Evolutionary conservation across 2,888 invertebrate genomes (phyloP), one percentile per base, ranked within the genome.

Genomic region (Drosophila dives): DNA sequence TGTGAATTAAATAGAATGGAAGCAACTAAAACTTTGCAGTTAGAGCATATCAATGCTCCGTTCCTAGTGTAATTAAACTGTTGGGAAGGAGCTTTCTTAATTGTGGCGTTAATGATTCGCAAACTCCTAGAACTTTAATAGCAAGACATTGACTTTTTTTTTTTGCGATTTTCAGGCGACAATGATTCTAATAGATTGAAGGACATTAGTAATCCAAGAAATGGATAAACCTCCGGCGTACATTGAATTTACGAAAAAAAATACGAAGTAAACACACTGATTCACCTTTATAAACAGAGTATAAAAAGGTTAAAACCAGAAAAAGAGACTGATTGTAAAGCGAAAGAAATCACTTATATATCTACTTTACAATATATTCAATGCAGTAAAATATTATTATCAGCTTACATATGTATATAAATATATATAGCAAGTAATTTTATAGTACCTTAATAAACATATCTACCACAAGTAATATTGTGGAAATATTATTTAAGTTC

Each of bases 251-350:
- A 12, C 3, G 20, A 15, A 36, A 20, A 12, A 3, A 20, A 20
- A 45, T 1, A 1, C 3, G 1, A 45, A 20, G 20, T 7, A 45
- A 45, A 45, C 2, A 20, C 12, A 20, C 42, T n/a, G 40, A 42
- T 42, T n/a, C n/a, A n/a, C 20, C 42, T 42, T 42, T 20, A 42
- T 42, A 11, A 42, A 45, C 45, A 45, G 20, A 45, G 7, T 15
- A 45, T 15, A 15, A 23, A 45, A 23, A 15, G 45, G 20, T 12
- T 23, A 45, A 23, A 45, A 45, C 45, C 45, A 45, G 15, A 45
- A 45, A 45, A 45, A 20, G 45, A 45, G 45, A 45, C 45, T 45
- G 45, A 45, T 23, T 45, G 42, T 45, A 23, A 45, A 45, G 45
- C 45, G 20, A 45, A 15, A 45, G 45, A 45, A 45, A 45, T 15